phyloP scores from a whole-genome alignment of 2,113 vertebrate genomes.

The Triplophysa siluroides region DNA sequence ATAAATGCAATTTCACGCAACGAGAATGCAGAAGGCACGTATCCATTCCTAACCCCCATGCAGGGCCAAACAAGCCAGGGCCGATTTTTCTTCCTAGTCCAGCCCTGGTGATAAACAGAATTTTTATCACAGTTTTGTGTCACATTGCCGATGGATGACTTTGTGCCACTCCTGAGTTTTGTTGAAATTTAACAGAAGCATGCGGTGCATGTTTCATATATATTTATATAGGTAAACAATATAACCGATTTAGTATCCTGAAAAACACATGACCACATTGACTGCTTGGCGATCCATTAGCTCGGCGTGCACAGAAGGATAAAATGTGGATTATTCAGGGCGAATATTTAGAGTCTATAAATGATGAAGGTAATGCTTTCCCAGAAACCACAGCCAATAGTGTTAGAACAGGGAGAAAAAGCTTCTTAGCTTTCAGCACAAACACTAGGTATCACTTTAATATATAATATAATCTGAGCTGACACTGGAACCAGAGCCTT shows the following conservation, averaged over 20 bases:
- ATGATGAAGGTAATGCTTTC: constrained; percentile 62
- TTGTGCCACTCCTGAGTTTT: too few species aligned
- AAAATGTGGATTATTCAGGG: constrained; percentile 58
- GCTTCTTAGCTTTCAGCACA: constrained; percentile 60
- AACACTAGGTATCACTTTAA: constrained; percentile 61
- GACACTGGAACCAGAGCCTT: constrained; percentile 57
- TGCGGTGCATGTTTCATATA: constrained; percentile 20
- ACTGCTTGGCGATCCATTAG: constrained; percentile 58
- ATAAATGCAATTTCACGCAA: too few species aligned
- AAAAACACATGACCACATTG: constrained; percentile 49
- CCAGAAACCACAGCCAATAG: constrained; percentile 56
- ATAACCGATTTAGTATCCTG: constrained; percentile 36
- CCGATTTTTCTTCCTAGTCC: too few species aligned
- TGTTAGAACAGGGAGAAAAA: constrained; percentile 29
- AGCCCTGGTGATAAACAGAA: too few species aligned
- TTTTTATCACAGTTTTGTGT: too few species aligned
- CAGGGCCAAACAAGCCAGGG: too few species aligned
- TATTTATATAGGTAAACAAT: constrained; percentile 26
- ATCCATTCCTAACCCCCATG: too few species aligned
- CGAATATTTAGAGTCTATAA: constrained; percentile 51
- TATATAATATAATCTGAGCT: constrained; percentile 60
- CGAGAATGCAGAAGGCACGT: too few species aligned
- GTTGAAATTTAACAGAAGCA: background rate
- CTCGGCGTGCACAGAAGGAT: constrained; percentile 43
- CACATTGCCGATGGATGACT: too few species aligned